Evolutionary conservation across 2,888 invertebrate genomes (phyloP).

Genomic region (Entomobrya multifasciata): DNA sequence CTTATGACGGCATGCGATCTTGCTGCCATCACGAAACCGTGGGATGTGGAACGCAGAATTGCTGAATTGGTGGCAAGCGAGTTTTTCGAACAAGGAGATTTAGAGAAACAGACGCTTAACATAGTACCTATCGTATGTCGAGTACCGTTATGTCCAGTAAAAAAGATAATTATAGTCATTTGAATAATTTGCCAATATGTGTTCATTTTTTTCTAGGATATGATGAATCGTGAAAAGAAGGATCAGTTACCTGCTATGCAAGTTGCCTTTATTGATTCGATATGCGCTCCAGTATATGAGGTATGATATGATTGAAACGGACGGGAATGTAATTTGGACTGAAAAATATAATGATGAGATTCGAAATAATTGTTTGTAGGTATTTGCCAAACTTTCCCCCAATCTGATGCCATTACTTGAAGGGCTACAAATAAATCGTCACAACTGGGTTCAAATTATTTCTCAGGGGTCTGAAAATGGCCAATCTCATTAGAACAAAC

Average conservation of each 20-base stretch:
- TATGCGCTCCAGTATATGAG: slow-evolving; percentile 96
- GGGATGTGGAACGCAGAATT: slow-evolving; percentile 80
- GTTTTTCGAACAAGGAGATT: slow-evolving; percentile 83
- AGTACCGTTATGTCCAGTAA: slow-evolving; percentile 10
- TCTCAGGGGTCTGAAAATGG: slow-evolving; percentile 78
- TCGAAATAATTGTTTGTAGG: slow-evolving; percentile 84
- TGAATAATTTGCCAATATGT: slow-evolving; percentile 57
- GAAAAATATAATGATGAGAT: background rate
- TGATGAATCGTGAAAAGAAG: slow-evolving; percentile 97
- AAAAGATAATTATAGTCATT: slow-evolving; percentile 5
- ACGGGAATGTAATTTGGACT: no score
- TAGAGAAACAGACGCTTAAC: slow-evolving; percentile 82
- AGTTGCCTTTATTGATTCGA: slow-evolving; percentile 96
- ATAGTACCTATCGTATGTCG: slow-evolving; percentile 82
- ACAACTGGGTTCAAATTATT: slow-evolving; percentile 91
- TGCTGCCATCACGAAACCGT: slow-evolving; percentile 92
- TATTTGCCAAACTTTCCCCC: slow-evolving; percentile 91
- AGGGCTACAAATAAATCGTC: slow-evolving; percentile 90
- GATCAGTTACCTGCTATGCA: slow-evolving; percentile 97
- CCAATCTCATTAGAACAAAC: slow-evolving; percentile 74
- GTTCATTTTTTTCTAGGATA: slow-evolving; percentile 85
- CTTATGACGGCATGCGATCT: slow-evolving; percentile 97
- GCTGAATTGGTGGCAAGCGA: slow-evolving; percentile 82
- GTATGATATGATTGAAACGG: no score
- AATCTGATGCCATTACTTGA: slow-evolving; percentile 90